Conservation (phyloP, 2,888 invertebrate species). For the Orthonevra nobilis region DNA sequence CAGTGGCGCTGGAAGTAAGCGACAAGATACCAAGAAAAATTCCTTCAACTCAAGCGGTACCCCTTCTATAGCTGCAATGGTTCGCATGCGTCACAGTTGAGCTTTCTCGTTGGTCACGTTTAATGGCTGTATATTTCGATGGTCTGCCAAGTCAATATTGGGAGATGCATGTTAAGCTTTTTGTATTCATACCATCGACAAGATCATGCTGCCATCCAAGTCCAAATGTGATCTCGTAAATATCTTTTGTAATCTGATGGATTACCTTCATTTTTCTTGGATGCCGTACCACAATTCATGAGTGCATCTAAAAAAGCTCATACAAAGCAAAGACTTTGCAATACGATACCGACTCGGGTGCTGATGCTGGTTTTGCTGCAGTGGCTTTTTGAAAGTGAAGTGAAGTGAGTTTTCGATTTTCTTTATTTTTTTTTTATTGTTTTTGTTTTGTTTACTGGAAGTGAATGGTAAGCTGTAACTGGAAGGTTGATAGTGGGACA, state of each 20-base stretch:
- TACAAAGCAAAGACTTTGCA: neutral
- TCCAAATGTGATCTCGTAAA: conserved; percentile 50
- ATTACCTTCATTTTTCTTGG: conserved; percentile 30
- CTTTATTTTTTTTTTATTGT: conserved; percentile 7
- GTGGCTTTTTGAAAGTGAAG: conserved; percentile 57
- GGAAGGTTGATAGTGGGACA: conserved; percentile 30
- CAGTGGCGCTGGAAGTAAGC: conserved; percentile 23
- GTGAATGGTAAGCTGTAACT: conserved; percentile 51
- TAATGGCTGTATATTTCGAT: neutral
- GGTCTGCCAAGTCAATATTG: neutral
- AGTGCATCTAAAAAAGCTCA: conserved; percentile 38
- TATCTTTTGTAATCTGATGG: conserved; percentile 51
- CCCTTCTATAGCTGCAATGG: neutral
- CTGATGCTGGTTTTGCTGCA: neutral
- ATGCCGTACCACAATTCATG: conserved; percentile 19
- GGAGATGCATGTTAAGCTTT: conserved; percentile 29
- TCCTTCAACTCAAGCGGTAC: neutral
- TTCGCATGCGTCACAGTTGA: conserved; percentile 14
- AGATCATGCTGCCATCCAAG: conserved; percentile 19
- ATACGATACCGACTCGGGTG: neutral
- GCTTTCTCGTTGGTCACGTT: conserved; percentile 32
- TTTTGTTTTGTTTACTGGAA: conserved; percentile 40
- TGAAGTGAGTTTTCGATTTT: conserved; percentile 24
- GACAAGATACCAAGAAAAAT: conserved; percentile 15
- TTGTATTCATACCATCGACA: conserved; percentile 29